Evolutionary conservation across 2,113 vertebrate species (phyloP), one percentile per base, ranked within the genome.

Genomic region (Otus sunia): DNA sequence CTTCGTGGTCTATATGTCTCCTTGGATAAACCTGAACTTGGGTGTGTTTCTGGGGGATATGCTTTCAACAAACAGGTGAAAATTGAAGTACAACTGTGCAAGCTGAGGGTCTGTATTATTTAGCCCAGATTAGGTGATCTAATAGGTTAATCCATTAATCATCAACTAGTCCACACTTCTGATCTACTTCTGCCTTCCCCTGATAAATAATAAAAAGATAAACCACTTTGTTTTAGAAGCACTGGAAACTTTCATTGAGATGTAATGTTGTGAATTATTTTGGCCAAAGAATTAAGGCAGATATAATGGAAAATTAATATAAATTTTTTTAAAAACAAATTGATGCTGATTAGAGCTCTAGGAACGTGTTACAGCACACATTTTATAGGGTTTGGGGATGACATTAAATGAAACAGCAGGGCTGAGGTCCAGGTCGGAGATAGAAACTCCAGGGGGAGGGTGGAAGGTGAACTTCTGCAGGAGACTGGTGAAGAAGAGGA

Each of bases 401-500:
- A 86, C 0, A 1, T 89, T 97, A 74, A 97, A 96, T 49, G 91
- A 94, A 81, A 95, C 4, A n/a, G 34, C 74, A 56, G 97, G 96
- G 16, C 92, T 98, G 71, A 99, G 97, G 37, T 98, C 97, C 86
- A 98, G 88, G 12, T 99, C 97, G 29, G 98, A 97, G 67, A 43
- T 80, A 39, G 97, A 92, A 15, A 98, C 92, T 58, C 98, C 98
- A 34, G 98, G 97, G 36, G 98, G 97, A 86, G 96, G 97, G 14
- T 84, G 88, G 94, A 99, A 98, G 50, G 34, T 97, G 85, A 98
- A 98, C 55, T 63, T 97, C 94, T 98, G 98, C 58, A 99, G 95
- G 34, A 99, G 98, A 3, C 97, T 93, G 64, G 98, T 97, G 82
- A 98, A 98, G 93, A 98, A 98, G 52, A 98, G 97, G 81, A 98